Conservation (phyloP, 2,113 vertebrate genomes). For the Caloenas nicobarica region DNA sequence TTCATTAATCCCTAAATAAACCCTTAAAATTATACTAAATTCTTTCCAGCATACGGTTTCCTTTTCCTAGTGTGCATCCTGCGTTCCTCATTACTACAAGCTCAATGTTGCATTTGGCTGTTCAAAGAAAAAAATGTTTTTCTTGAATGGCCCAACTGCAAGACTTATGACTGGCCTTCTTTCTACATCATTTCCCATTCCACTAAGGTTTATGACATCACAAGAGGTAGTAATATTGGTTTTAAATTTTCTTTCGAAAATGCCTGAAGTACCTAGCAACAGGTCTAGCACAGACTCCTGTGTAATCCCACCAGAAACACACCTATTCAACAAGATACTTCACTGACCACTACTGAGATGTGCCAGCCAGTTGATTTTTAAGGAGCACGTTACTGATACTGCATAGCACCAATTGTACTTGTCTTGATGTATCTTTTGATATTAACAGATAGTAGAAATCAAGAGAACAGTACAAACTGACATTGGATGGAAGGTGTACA, state of each 20-base stretch:
- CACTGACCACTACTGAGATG: background rate
- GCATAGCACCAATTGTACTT: background rate
- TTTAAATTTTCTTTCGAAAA: background rate
- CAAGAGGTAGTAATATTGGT: background rate
- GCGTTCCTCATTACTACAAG: background rate
- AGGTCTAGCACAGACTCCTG: background rate
- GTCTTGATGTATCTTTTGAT: background rate
- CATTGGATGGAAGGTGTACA: background rate
- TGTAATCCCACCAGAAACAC: background rate
- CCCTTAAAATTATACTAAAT: background rate
- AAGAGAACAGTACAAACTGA: background rate
- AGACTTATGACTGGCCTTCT: background rate
- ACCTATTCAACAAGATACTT: background rate
- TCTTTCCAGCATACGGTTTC: background rate
- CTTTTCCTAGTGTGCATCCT: background rate
- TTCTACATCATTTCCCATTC: background rate
- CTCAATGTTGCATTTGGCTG: background rate
- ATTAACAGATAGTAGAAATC: background rate
- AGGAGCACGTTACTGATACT: background rate
- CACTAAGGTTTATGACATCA: background rate
- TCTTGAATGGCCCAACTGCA: background rate
- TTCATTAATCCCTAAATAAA: slow-evolving; percentile 14
- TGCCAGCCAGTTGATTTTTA: background rate
- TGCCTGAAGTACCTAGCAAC: background rate
- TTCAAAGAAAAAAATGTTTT: background rate